Evolutionary conservation across 2,888 invertebrate species (phyloP).

Genomic region (Cheilosia vulpina): DNA sequence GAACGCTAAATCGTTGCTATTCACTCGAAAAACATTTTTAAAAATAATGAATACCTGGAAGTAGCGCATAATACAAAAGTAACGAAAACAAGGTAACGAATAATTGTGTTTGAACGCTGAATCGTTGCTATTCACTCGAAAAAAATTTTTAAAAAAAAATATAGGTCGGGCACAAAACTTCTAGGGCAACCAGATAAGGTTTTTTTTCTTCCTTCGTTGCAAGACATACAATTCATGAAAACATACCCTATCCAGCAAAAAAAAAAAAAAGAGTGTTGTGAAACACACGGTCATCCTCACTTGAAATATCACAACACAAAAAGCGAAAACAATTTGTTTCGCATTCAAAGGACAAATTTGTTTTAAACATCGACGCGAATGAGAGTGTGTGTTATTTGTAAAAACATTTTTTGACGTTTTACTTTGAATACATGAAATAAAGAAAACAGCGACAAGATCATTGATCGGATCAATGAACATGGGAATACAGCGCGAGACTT

Average conservation of each 20-base stretch:
- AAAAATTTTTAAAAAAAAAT: no score
- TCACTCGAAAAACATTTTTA: no score
- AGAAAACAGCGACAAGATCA: conserved; percentile 20
- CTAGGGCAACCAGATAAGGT: no score
- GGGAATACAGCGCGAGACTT: neutral
- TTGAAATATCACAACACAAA: conserved; percentile 19
- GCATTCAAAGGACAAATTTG: conserved; percentile 56
- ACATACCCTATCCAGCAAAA: neutral
- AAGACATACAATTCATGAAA: neutral
- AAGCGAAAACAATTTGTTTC: conserved; percentile 44
- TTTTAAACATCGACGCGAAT: conserved; percentile 9
- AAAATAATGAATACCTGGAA: no score
- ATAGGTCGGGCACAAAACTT: no score
- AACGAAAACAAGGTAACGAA: no score
- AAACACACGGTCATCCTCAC: conserved; percentile 21
- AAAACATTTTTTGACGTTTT: conserved; percentile 21
- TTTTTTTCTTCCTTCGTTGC: no score
- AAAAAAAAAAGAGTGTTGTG: neutral
- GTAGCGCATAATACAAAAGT: no score
- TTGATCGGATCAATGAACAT: conserved; percentile 21
- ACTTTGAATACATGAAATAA: neutral
- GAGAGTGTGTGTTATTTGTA: neutral
- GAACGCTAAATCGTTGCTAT: no score
- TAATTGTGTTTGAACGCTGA: no score
- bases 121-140: no score